A percentile compares a stretch with the other conserved stretches of the same genome.
phyloP scores from a whole-genome alignment of 1,140 invertebrate species.

The Anagrus nilaparvatae region DNA sequence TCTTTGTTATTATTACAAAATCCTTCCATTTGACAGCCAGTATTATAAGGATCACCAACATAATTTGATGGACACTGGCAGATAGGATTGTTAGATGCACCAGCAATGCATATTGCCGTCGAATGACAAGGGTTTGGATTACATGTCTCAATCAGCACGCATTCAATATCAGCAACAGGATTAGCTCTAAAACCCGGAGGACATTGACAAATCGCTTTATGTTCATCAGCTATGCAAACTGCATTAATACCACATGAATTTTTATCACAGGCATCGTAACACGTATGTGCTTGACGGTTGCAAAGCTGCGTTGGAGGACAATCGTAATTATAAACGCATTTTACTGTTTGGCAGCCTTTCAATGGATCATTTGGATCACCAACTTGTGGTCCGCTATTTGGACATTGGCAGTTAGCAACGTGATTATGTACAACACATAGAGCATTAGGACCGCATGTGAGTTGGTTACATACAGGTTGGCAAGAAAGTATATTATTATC shows the following conservation, averaged over 20 bases:
- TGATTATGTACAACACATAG: slow-evolving; percentile 81
- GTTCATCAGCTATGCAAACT: slow-evolving; percentile 77
- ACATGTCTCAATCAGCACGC: slow-evolving; percentile 57
- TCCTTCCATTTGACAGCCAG: slow-evolving; percentile 66
- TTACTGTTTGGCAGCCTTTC: slow-evolving; percentile 65
- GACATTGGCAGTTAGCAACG: slow-evolving; percentile 78
- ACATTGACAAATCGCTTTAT: slow-evolving; percentile 71
- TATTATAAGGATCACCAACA: slow-evolving; percentile 63
- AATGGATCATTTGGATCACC: slow-evolving; percentile 70
- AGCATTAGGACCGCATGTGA: slow-evolving; percentile 73
- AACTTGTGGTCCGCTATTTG: slow-evolving; percentile 67
- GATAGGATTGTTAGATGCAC: slow-evolving; percentile 39
- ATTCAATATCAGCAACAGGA: slow-evolving; percentile 71
- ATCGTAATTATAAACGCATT: slow-evolving; percentile 76
- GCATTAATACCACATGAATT: slow-evolving; percentile 78
- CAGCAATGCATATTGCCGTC: slow-evolving; percentile 64
- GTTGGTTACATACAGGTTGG: slow-evolving; percentile 60
- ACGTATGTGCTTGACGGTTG: slow-evolving; percentile 71
- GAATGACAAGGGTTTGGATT: slow-evolving; percentile 70
- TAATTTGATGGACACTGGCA: slow-evolving; percentile 68
- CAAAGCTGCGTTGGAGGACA: slow-evolving; percentile 69
- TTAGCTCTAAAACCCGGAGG: slow-evolving; percentile 69
- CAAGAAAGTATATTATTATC: slow-evolving; percentile 46
- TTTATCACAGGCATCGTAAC: slow-evolving; percentile 67
- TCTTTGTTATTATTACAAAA: slow-evolving; percentile 59